Conservation (phyloP, 92 coral and sea anemone genomes). For the Hydrozoanthus gracilis region DNA sequence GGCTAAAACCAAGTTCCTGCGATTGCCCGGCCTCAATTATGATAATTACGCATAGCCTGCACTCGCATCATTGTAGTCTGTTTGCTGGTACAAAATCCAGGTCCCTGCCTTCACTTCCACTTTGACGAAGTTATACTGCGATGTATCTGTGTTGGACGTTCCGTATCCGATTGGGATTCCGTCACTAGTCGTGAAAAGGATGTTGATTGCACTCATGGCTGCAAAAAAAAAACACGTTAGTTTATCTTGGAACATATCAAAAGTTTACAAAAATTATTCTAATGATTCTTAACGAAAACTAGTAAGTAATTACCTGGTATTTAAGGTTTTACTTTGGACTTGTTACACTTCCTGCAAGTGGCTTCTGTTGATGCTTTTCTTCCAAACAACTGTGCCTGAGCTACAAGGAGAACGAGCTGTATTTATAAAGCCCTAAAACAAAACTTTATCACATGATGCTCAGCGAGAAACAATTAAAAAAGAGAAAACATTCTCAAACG, state of each 20-base stretch:
- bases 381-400: too few relatives aligned
- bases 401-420: too few relatives aligned
- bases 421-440: too few relatives aligned
- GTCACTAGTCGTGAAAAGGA: not conserved
- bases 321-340: too few relatives aligned
- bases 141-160: not conserved
- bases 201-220: slow-evolving; percentile 1
- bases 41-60: not conserved
- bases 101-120: slow-evolving; percentile 40
- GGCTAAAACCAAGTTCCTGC: not conserved
- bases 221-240: not conserved
- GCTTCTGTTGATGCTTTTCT: too few relatives aligned
- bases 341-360: too few relatives aligned
- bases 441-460: too few relatives aligned
- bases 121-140: not conserved
- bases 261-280: not conserved
- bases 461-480: too few relatives aligned
- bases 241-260: not conserved
- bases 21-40: not conserved
- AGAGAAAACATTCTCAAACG: too few relatives aligned
- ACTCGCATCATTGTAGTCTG: slow-evolving; percentile 13
- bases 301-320: too few relatives aligned
- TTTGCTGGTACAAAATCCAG: not conserved
- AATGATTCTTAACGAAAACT: too few relatives aligned
- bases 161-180: not conserved